phyloP scores from a whole-genome alignment of 2,888 invertebrate genomes.

The Biston betularia region DNA sequence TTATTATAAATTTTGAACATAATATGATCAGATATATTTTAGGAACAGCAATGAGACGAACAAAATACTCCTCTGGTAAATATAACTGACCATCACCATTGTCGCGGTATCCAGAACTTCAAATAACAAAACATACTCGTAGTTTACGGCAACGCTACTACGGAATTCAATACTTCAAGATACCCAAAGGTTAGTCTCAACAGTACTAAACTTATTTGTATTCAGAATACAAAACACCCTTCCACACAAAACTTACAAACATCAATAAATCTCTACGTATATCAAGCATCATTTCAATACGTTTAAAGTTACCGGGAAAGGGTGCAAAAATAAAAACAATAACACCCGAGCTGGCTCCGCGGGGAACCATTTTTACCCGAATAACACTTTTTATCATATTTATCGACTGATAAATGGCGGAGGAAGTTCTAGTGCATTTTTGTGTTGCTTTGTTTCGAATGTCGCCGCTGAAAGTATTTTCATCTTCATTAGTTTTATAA shows the following conservation, averaged over 20 bases:
- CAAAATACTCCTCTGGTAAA: no score
- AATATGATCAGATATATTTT: no score
- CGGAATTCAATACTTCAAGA: no score
- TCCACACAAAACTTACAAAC: slow-evolving; percentile 26
- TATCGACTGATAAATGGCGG: slow-evolving; percentile 84
- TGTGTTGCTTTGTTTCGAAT: slow-evolving; percentile 61
- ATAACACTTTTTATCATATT: slow-evolving; percentile 86
- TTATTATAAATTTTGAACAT: no score
- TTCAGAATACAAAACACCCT: neutral
- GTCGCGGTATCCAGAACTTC: no score
- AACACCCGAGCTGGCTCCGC: slow-evolving; percentile 68
- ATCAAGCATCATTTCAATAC: slow-evolving; percentile 77
- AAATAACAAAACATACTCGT: no score
- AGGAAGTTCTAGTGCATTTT: slow-evolving; percentile 76
- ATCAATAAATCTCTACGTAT: slow-evolving; percentile 72
- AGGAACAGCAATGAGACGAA: no score
- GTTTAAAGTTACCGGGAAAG: slow-evolving; percentile 69
- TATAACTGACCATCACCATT: no score
- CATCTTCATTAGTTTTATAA: no score
- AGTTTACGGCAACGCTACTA: no score
- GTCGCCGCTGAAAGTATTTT: no score
- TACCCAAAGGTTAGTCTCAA: no score
- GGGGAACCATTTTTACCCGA: slow-evolving; percentile 78
- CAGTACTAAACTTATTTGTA: neutral
- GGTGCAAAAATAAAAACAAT: slow-evolving; percentile 84